These are phyloP conservation scores for Chymomyza costata DNA, from an alignment of 1,140 invertebrate species.

Conservation along the genomic window DNA sequence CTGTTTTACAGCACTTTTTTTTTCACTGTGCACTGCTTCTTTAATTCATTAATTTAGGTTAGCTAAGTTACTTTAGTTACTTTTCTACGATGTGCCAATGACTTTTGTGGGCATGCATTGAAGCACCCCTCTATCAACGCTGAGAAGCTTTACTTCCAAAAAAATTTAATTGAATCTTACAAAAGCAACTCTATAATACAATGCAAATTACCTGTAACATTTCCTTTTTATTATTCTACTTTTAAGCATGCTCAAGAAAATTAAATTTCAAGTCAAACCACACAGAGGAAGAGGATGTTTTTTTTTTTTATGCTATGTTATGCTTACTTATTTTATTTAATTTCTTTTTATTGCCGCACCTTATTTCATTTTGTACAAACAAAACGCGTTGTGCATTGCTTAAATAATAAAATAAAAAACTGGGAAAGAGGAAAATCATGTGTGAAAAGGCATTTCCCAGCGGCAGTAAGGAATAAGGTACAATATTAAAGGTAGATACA, in stretches of 20 bases:
- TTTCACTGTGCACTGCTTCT: no score
- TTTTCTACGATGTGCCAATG: conserved; percentile 49
- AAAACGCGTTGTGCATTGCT: conserved; percentile 32
- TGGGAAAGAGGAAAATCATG: conserved; percentile 44
- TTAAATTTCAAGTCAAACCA: conserved; percentile 48
- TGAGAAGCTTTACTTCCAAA: no score
- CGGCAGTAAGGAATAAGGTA: no score
- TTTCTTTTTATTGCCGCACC: conserved; percentile 67
- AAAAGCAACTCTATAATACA: conserved; percentile 10
- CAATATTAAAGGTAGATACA: conserved; percentile 16
- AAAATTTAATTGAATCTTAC: conserved; percentile 11
- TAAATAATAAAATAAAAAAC: conserved; percentile 25
- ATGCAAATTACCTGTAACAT: conserved; percentile 16
- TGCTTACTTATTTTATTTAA: conserved; percentile 71
- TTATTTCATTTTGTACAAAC: conserved; percentile 51
- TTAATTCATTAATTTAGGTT: conserved; percentile 57
- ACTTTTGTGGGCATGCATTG: conserved; percentile 30
- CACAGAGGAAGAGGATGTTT: conserved; percentile 3
- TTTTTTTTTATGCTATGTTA: no score
- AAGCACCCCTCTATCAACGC: no score
- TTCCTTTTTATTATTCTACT: no score
- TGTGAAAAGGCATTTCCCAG: conserved; percentile 46
- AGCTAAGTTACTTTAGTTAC: conserved; percentile 14
- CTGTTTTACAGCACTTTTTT: no score
- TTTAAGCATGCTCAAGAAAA: conserved; percentile 39